phyloP scores from a whole-genome alignment of 2,113 vertebrate genomes.

The Actenoides lindsayi region DNA sequence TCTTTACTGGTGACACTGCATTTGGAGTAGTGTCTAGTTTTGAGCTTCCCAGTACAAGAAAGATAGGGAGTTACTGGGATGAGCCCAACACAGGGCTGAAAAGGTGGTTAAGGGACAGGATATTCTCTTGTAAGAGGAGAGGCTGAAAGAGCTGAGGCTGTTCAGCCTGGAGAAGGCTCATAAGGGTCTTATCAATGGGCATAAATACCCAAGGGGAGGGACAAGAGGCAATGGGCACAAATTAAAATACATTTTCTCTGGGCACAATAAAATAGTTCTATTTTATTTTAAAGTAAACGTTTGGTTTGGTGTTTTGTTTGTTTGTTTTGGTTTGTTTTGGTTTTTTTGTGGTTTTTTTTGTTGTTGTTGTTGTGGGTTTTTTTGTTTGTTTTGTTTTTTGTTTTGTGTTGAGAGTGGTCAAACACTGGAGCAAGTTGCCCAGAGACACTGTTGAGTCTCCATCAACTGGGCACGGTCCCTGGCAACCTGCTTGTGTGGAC shows the following conservation, averaged over 20 bases:
- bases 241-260: not conserved
- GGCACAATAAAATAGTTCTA: not conserved
- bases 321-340: too few relatives aligned
- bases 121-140: not conserved
- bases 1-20: not conserved
- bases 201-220: not conserved
- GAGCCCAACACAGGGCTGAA: not conserved
- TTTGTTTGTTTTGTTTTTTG: not conserved
- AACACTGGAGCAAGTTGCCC: not conserved
- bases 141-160: not conserved
- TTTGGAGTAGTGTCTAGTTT: not conserved
- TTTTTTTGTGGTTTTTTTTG: too few relatives aligned
- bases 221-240: not conserved
- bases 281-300: too few relatives aligned
- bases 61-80: rapidly evolving
- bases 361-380: too few relatives aligned
- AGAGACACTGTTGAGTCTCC: not conserved
- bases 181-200: not conserved
- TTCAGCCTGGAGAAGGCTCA: not conserved
- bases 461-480: not conserved
- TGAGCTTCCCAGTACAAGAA: not conserved
- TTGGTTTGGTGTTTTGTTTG: too few relatives aligned
- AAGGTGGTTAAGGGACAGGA: not conserved
- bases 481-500: not conserved
- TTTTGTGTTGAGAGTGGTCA: not conserved